These are phyloP conservation scores for Sebastiscus albofasciatus DNA, from an alignment of 2,797 vertebrate genomes.

Conservation along the genomic window DNA sequence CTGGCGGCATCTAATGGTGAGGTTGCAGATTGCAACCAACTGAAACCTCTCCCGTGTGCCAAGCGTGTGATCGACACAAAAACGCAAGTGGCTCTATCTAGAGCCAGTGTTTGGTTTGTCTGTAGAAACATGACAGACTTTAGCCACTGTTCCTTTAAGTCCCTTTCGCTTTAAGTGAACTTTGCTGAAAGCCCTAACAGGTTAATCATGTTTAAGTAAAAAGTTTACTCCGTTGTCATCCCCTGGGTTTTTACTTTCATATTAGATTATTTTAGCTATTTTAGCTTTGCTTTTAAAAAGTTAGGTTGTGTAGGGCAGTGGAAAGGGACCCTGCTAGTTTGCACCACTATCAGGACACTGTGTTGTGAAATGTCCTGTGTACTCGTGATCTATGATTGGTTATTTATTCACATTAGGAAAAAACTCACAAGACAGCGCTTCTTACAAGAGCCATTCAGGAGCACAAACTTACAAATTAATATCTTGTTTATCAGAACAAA, in stretches of 20 bases:
- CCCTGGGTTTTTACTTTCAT: background rate
- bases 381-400: background rate
- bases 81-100: rapidly evolving
- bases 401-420: background rate
- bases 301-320: background rate
- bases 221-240: background rate
- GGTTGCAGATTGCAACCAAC: background rate
- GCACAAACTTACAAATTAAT: background rate
- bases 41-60: background rate
- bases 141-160: background rate
- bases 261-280: background rate
- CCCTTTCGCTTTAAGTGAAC: background rate
- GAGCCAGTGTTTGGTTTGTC: background rate
- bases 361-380: background rate
- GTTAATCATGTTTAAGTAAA: too few species aligned
- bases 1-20: background rate
- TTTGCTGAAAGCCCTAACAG: background rate
- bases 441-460: background rate
- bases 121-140: too few species aligned
- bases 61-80: background rate
- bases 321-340: slow-evolving; percentile 1
- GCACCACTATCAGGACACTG: background rate
- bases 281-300: background rate
- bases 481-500: background rate
- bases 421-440: background rate